Base-by-base conservation (phyloP, 2,888 invertebrate species). In the Slavum lentiscoides region DNA sequence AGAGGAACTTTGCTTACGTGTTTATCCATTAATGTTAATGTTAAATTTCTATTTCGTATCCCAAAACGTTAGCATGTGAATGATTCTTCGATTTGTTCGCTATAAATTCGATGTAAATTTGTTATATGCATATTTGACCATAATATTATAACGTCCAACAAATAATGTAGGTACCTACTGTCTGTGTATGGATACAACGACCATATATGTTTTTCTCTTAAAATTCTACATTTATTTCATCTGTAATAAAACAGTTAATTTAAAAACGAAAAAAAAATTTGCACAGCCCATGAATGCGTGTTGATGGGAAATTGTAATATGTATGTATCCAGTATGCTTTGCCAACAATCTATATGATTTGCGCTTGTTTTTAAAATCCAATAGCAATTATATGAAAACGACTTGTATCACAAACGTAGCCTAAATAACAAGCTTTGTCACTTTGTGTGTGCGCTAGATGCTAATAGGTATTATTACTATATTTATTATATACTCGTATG, bases 401-500 rank as follows among this genome's bases (percentile, higher is more conserved):
- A 37, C 39, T 55, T 66, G 53, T 64, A 74, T 39, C 66, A 66
- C 49, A 74, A 55, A 66, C 39, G 21, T 66, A 55, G 74, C 66
- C 64, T 74, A 66, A 62, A 70, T 73, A 73, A 74, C 55, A 66
- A 74, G 74, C 74, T 74, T 74, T 37, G 39, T 39, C 37, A 74
- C 55, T 74, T 53, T 66, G 55, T 74, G n/a, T 55, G n/a, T 37
- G 73, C 30, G 64, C 37, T 64, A 37, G 7, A 39, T 39, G 39
- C 39, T 39, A 39, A 39, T 39, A 39, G 39, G 30, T 53, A 64
- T 74, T 39, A 7, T 39, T 6, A 3, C 3, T 39, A 39, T 39
- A 39, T 39, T 3, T 39, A 39, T 49, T n/a, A 49, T 49, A 49
- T 49, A 49, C 9, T 9, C 11, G 11, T 49, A 49, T 49, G 2